phyloP scores from a whole-genome alignment of 2,888 invertebrate species.

The Drosophila heteroneura region DNA sequence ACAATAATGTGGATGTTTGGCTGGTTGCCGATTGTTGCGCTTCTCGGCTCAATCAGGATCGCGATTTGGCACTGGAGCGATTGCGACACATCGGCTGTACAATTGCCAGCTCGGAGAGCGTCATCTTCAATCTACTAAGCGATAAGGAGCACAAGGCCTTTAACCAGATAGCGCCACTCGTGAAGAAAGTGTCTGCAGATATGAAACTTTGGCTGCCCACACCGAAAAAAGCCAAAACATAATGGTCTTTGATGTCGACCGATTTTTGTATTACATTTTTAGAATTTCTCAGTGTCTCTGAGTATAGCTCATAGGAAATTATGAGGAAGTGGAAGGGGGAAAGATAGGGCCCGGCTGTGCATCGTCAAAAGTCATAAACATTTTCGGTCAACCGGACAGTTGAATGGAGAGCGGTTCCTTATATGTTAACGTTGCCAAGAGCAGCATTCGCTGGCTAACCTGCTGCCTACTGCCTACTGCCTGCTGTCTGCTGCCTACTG shows the following conservation, averaged over 20 bases:
- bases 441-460: conserved; percentile 24
- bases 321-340: conserved; percentile 51
- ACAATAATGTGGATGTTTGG: conserved; percentile 88
- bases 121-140: conserved; percentile 90
- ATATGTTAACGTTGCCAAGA: conserved; percentile 56
- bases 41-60: conserved; percentile 90
- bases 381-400: conserved; percentile 71
- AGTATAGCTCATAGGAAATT: conserved; percentile 67
- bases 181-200: conserved; percentile 85
- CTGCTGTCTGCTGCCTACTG: conserved; percentile 37
- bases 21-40: conserved; percentile 92
- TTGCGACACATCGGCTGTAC: conserved; percentile 91
- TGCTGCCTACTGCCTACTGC: conserved; percentile 9
- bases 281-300: conserved; percentile 26
- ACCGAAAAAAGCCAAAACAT: conserved; percentile 25
- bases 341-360: conserved; percentile 40
- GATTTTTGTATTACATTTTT: conserved; percentile 45
- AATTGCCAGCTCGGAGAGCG: conserved; percentile 91
- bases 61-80: conserved; percentile 90
- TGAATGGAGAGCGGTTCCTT: conserved; percentile 78
- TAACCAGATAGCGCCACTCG: conserved; percentile 89
- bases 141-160: conserved; percentile 92
- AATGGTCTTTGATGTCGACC: conserved; percentile 11
- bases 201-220: conserved; percentile 65
- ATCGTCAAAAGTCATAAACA: conserved; percentile 74